Percentiles rank a stretch among this genome's conserved stretches.
phyloP scores from a whole-genome alignment of 2,113 vertebrate genomes.

The Aspidoscelis tigris region DNA sequence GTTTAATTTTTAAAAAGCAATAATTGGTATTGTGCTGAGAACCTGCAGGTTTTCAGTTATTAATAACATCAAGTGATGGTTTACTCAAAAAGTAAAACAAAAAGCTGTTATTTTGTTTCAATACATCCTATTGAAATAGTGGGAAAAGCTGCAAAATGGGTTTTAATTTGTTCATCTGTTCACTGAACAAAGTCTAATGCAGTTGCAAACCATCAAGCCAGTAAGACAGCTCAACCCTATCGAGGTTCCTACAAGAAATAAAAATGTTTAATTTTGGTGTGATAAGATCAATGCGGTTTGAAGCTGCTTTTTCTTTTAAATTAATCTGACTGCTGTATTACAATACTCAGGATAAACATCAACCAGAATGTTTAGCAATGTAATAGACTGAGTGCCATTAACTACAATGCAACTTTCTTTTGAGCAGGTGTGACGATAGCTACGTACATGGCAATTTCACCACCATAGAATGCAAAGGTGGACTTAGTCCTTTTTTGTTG shows the following conservation, averaged over 20 bases:
- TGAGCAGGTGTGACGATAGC: too few species aligned
- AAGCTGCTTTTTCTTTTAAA: background rate
- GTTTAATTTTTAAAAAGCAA: background rate
- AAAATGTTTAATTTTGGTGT: background rate
- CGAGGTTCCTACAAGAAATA: background rate
- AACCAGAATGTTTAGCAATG: too few species aligned
- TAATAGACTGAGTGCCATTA: too few species aligned
- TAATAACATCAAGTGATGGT: background rate
- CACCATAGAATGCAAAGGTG: too few species aligned
- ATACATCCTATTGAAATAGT: conserved; percentile 8
- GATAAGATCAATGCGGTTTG: background rate
- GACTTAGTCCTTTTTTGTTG: too few species aligned
- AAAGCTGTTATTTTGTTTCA: background rate
- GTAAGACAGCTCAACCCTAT: background rate
- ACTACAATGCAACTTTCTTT: too few species aligned
- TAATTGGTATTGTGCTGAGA: background rate
- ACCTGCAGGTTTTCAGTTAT: background rate
- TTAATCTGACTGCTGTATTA: background rate
- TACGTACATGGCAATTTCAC: too few species aligned
- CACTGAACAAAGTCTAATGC: background rate
- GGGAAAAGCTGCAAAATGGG: conserved; percentile 16
- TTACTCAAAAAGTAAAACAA: background rate
- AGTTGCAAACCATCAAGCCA: background rate
- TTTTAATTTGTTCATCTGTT: background rate
- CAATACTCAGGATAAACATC: too few species aligned